A percentile compares a stretch with the other conserved stretches of the same genome.
Evolutionary conservation across 2,113 vertebrate species (phyloP).

Genomic region (Cyrtonyx montezumae): DNA sequence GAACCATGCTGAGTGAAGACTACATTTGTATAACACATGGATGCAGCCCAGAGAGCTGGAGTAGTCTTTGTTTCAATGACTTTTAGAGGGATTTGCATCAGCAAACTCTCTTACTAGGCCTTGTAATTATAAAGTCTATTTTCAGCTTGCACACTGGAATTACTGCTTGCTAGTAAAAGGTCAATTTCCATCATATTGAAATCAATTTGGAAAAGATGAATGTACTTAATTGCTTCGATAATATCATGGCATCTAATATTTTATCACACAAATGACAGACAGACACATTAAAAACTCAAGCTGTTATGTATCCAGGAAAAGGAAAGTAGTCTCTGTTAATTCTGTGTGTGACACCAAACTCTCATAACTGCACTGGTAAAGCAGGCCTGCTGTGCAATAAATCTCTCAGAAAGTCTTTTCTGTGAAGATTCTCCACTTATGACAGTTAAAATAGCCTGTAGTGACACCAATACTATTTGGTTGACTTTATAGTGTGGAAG

Average conservation of each 20-base stretch:
- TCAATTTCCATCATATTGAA: not conserved
- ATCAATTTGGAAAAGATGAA: not conserved
- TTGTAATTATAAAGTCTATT: not conserved
- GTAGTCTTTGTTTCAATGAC: not conserved
- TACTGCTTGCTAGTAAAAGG: not conserved
- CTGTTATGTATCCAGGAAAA: not conserved
- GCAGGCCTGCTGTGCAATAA: not conserved
- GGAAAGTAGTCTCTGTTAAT: not conserved
- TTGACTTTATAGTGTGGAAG: not conserved
- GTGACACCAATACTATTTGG: not conserved
- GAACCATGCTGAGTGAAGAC: not conserved
- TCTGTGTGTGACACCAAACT: not conserved
- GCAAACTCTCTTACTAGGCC: not conserved
- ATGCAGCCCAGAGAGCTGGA: not conserved
- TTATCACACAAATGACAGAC: not conserved
- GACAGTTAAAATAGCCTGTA: not conserved
- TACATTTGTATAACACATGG: not conserved
- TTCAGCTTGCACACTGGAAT: not conserved
- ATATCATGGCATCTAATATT: not conserved
- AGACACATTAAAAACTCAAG: not conserved
- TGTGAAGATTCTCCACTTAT: not conserved
- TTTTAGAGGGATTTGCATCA: slow-evolving; percentile 19
- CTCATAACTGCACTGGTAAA: not conserved
- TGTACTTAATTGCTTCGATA: not conserved
- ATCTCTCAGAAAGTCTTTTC: not conserved